Evolutionary conservation across 2,888 invertebrate genomes (phyloP).

Genomic region (Platycnemis pennipes): DNA sequence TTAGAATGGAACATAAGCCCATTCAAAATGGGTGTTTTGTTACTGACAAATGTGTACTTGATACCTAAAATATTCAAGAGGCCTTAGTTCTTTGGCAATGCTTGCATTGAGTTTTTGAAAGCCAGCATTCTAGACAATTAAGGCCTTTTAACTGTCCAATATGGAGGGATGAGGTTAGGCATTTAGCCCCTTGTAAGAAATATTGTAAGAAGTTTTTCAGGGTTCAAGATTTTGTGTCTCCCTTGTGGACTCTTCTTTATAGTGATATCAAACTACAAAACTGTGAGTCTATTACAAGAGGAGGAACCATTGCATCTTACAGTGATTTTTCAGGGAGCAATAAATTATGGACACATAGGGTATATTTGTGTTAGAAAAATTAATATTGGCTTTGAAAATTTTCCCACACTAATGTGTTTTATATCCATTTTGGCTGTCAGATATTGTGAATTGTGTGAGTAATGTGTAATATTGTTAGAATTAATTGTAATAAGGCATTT

Average conservation of each 20-base stretch:
- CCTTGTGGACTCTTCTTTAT: conserved; percentile 19
- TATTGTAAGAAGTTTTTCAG: conserved; percentile 48
- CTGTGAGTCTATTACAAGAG: conserved; percentile 44
- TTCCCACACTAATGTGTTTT: conserved; percentile 20
- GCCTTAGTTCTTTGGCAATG: background rate
- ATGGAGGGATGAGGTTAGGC: conserved; percentile 14
- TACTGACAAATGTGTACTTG: conserved; percentile 34
- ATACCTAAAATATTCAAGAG: conserved; percentile 26
- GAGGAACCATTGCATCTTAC: conserved; percentile 46
- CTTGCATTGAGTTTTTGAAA: conserved; percentile 30
- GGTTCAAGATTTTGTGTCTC: conserved; percentile 43
- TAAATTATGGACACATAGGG: conserved; percentile 59
- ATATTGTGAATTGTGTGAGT: conserved; percentile 16
- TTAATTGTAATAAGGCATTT: background rate
- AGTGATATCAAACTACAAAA: conserved; percentile 54
- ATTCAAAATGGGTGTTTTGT: conserved; percentile 48
- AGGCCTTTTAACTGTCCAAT: conserved; percentile 33
- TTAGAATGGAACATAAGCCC: conserved; percentile 12
- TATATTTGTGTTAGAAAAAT: conserved; percentile 46
- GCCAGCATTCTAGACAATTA: conserved; percentile 21
- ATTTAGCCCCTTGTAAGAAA: conserved; percentile 32
- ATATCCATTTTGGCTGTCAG: conserved; percentile 23
- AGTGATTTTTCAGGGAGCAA: conserved; percentile 66
- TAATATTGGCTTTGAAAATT: conserved; percentile 23
- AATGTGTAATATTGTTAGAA: background rate